Evolutionary conservation across 2,888 invertebrate species (phyloP).

Genomic region (Adineta ricciae): DNA sequence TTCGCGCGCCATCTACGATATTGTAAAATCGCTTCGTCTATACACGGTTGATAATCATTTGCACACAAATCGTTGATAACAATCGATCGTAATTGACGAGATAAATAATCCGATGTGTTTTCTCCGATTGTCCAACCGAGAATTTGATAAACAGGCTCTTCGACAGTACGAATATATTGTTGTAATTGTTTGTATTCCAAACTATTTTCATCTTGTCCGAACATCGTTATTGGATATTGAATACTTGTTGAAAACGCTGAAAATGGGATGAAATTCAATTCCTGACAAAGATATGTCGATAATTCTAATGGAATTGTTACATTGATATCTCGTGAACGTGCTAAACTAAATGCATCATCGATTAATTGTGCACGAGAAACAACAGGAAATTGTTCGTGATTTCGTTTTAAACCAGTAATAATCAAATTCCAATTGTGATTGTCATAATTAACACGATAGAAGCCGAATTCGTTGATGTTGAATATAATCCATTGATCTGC

Average conservation of each 20-base stretch:
- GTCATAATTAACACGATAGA: slow-evolving; percentile 33
- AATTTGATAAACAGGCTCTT: slow-evolving; percentile 10
- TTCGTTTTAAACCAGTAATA: slow-evolving; percentile 12
- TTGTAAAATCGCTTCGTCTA: neutral
- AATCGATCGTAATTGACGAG: slow-evolving; percentile 3
- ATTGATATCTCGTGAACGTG: slow-evolving; percentile 22
- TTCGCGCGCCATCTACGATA: neutral
- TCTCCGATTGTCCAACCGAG: slow-evolving; percentile 6
- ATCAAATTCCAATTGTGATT: slow-evolving; percentile 24
- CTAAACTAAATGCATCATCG: slow-evolving; percentile 31
- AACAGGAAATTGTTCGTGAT: neutral
- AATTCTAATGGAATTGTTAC: neutral
- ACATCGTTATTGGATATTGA: neutral
- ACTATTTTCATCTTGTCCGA: slow-evolving; percentile 4
- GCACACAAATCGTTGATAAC: neutral
- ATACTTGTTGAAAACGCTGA: neutral
- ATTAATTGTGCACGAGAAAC: slow-evolving; percentile 25
- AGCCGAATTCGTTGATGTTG: slow-evolving; percentile 26
- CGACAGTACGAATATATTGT: slow-evolving; percentile 25
- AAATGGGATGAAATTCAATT: slow-evolving; percentile 23
- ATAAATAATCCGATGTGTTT: neutral
- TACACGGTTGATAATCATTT: neutral
- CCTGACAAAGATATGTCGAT: slow-evolving; percentile 18
- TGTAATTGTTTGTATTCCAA: slow-evolving; percentile 6
- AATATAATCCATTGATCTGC: slow-evolving; percentile 23